Evolutionary conservation across 1,140 invertebrate genomes (phyloP).

Genomic region (Micrasema longulum): DNA sequence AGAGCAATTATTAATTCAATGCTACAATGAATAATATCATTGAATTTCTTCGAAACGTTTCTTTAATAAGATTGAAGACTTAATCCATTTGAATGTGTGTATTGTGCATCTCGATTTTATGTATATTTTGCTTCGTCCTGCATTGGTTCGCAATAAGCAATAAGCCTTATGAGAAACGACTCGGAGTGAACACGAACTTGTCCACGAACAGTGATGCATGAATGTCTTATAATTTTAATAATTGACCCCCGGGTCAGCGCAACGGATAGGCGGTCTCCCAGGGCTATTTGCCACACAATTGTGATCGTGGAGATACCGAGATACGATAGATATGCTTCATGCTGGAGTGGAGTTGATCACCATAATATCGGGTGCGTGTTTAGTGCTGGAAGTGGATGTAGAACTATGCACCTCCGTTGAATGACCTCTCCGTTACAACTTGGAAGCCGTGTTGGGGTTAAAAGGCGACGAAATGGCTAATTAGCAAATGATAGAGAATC

Average conservation of each 20-base stretch:
- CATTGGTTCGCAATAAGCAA: neutral
- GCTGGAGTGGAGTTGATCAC: constrained; percentile 1
- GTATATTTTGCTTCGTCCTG: neutral
- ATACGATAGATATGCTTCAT: constrained; percentile 11
- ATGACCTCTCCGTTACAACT: neutral
- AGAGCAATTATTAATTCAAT: no score
- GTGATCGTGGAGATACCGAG: constrained; percentile 40
- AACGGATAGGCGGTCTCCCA: constrained; percentile 41
- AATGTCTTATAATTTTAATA: constrained; percentile 52
- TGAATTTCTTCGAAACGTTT: no score
- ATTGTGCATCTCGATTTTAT: neutral
- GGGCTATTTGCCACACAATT: constrained; percentile 50
- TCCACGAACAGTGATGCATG: constrained; percentile 43
- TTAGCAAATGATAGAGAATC: neutral
- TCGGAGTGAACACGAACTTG: constrained; percentile 9
- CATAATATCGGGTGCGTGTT: constrained; percentile 23
- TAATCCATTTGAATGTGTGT: no score
- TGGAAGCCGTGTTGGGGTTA: neutral
- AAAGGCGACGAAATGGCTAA: neutral
- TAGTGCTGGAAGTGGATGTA: no score
- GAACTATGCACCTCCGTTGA: no score
- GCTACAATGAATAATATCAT: no score
- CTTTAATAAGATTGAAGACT: no score
- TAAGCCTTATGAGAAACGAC: constrained; percentile 23
- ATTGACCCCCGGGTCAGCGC: constrained; percentile 48